Conservation (phyloP, 1,140 invertebrate genomes). For the Liolophura sinensis region DNA sequence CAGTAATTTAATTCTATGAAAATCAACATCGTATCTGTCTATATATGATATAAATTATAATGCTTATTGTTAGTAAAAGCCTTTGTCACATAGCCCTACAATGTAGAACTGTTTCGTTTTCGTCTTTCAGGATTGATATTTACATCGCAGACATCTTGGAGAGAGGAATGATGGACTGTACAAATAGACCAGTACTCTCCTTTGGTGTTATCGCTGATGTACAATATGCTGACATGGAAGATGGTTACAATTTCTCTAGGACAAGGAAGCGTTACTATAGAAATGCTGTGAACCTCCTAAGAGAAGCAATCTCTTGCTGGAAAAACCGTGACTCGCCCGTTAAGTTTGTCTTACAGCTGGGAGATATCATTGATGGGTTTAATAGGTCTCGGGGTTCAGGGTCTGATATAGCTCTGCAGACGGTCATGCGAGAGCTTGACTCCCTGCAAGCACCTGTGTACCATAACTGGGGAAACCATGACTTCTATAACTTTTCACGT, state of each 20-base stretch:
- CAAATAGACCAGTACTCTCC: conserved; percentile 13
- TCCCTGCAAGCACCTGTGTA: conserved; percentile 36
- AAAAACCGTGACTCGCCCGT: conserved; percentile 25
- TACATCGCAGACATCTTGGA: too few species aligned
- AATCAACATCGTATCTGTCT: too few species aligned
- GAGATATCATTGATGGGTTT: conserved; percentile 57
- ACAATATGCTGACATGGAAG: conserved; percentile 56
- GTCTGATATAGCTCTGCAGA: conserved; percentile 16
- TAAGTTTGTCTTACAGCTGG: conserved; percentile 53
- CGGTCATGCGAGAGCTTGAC: conserved; percentile 24
- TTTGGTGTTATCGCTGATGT: conserved; percentile 58
- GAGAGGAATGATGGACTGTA: too few species aligned
- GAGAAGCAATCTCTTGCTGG: conserved; percentile 50
- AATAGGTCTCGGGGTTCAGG: conserved; percentile 24
- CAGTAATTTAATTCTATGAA: too few species aligned
- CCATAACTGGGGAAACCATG: conserved; percentile 58
- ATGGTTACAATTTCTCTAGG: conserved; percentile 45
- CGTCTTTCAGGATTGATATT: too few species aligned
- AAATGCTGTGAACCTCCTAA: conserved; percentile 42
- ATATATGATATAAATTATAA: too few species aligned
- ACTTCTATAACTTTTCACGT: conserved; percentile 57
- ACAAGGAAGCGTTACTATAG: conserved; percentile 50
- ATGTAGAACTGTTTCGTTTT: too few species aligned
- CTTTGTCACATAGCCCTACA: too few species aligned
- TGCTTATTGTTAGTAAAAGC: too few species aligned